A percentile compares a stretch with the other conserved stretches of the same genome.
Evolutionary conservation across 2,113 vertebrate species (phyloP).

Genomic region (Eublepharis macularius): DNA sequence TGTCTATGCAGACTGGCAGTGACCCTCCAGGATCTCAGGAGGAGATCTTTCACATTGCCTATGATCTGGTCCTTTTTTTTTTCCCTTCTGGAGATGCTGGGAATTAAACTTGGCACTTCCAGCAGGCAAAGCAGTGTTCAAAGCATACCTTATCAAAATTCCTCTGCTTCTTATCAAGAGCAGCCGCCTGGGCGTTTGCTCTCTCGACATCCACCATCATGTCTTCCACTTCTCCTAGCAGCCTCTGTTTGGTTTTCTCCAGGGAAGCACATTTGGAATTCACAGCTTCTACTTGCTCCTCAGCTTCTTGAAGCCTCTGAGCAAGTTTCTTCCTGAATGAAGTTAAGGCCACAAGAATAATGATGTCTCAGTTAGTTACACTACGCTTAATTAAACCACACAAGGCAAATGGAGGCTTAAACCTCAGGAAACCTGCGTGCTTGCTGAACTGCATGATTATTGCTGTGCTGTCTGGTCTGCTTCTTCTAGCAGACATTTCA

Average conservation of each 20-base stretch:
- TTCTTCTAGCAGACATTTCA: not conserved
- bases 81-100: no score
- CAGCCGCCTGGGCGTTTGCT: conserved; percentile 70
- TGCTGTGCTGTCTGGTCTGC: not conserved
- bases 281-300: conserved; percentile 66
- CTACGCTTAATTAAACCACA: not conserved
- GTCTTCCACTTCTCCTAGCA: conserved; percentile 77
- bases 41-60: no score
- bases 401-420: no score
- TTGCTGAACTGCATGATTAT: not conserved
- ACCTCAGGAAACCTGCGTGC: not conserved
- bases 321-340: conserved; percentile 74
- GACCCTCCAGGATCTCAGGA: no score
- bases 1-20: no score
- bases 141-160: conserved; percentile 83
- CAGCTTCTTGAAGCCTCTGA: conserved; percentile 76
- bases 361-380: not conserved
- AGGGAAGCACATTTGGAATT: conserved; percentile 77
- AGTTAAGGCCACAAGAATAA: not conserved
- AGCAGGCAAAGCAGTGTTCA: not conserved
- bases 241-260: conserved; percentile 77
- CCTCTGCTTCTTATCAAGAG: conserved; percentile 82
- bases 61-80: no score
- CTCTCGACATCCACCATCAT: conserved; percentile 80
- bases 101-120: no score